Conservation (phyloP, 2,888 invertebrate species). For the Polyommatus icarus region DNA sequence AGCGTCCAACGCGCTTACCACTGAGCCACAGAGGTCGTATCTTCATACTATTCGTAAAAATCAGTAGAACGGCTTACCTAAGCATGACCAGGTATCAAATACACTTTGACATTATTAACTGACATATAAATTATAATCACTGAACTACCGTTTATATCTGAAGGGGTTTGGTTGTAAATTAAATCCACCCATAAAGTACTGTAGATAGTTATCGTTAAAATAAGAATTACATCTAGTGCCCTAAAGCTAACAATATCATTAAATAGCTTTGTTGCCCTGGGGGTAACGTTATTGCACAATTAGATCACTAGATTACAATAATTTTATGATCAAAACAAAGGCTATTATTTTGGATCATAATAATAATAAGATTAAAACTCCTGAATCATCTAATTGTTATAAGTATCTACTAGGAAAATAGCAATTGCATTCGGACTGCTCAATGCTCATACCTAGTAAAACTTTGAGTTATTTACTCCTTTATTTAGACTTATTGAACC, state of each 20-base stretch:
- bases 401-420: neutral
- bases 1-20: too few relatives aligned
- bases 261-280: neutral
- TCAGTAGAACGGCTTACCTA: too few relatives aligned
- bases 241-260: neutral
- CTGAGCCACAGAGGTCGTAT: too few relatives aligned
- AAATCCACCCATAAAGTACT: too few relatives aligned
- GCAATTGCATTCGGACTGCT: neutral
- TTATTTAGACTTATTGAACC: too few relatives aligned
- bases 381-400: neutral
- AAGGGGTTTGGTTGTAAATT: too few relatives aligned
- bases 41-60: too few relatives aligned
- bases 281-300: neutral
- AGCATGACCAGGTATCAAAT: too few relatives aligned
- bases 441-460: neutral
- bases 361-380: neutral
- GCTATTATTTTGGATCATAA: neutral
- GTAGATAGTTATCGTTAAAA: neutral
- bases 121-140: too few relatives aligned
- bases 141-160: too few relatives aligned
- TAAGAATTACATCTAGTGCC: neutral
- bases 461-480: neutral
- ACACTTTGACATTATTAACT: too few relatives aligned
- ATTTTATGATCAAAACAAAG: neutral
- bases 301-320: neutral